A percentile compares a stretch with the other conserved stretches of the same genome.
These are phyloP conservation scores for Drosophila lacteicornis DNA, from an alignment of 1,140 invertebrate genomes.

Conservation along the genomic window DNA sequence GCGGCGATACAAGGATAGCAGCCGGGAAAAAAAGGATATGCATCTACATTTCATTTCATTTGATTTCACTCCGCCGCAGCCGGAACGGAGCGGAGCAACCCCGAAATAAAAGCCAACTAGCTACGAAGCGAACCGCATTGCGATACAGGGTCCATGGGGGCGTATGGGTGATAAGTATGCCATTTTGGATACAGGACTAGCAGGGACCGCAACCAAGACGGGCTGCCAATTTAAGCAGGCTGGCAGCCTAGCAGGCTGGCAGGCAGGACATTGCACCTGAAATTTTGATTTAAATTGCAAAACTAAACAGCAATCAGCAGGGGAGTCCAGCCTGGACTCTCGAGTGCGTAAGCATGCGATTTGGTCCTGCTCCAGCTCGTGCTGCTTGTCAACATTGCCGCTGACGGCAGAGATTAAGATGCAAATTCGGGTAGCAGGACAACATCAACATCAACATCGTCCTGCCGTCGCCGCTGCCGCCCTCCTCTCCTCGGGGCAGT, in stretches of 20 bases:
- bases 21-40: constrained; percentile 65
- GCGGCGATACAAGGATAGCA: constrained; percentile 35
- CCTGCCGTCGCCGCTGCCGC: background rate
- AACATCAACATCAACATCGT: constrained; percentile 43
- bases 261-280: constrained; percentile 54
- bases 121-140: constrained; percentile 7
- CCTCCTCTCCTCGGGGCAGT: constrained; percentile 17
- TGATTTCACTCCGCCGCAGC: constrained; percentile 41
- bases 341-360: constrained; percentile 65
- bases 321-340: constrained; percentile 39
- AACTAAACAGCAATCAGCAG: constrained; percentile 79
- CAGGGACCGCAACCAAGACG: constrained; percentile 11
- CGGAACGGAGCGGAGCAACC: constrained; percentile 7
- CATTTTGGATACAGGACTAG: constrained; percentile 13
- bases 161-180: constrained; percentile 37
- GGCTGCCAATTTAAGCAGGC: constrained; percentile 24
- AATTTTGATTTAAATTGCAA: constrained; percentile 81
- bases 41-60: constrained; percentile 80
- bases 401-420: constrained; percentile 82
- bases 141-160: constrained; percentile 20
- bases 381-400: constrained; percentile 71
- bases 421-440: constrained; percentile 71
- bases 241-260: background rate
- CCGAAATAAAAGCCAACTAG: constrained; percentile 52
- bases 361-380: constrained; percentile 30